Base-by-base conservation (phyloP, 1,140 invertebrate genomes). In the Brachionus asplanchnoidis region DNA sequence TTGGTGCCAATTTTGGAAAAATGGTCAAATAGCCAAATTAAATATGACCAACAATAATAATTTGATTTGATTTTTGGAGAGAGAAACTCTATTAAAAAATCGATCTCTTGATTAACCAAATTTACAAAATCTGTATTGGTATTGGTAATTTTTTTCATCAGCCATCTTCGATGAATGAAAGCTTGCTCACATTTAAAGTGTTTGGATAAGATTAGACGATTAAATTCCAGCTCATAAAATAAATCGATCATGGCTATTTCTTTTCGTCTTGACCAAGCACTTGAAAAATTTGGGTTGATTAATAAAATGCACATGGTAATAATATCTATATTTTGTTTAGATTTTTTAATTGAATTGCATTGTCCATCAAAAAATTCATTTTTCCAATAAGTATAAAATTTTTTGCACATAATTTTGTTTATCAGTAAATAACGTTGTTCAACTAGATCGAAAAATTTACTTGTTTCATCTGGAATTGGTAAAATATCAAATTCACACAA, bases 41-140 rank as follows among this genome's bases (percentile, higher is more conserved):
- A 82, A 82, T 66, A 82, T 11, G 79, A 65, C 79, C 79, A 82
- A 14, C 79, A 82, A 26, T 82, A 82, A 68, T 82, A 82, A 26
- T 82, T 82, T 60, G 79, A 60, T n/a, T 77, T 77, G 23, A 77
- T 50, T 26, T 77, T 77, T 8, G n/a, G 20, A 11, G 73, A 77
- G 26, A 77, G 26, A 50, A 26, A 46, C n/a, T 77, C 44, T 0
- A 77, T 26, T 12, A 77, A 7, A 50, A 77, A 77, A 26, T 77
- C 44, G 4, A 32, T 82, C 65, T 82, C 79, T 1, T 46, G 53
- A 23, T 23, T 36, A 14, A 26, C 2, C 11, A 60, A 36, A 7
- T 28, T 20, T 65, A 32, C 14, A 1, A 12, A 14, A 12, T 11
- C 14, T 23, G 1, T 20, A 1, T 68, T 42, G 0, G n/a, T 20